Conservation (phyloP, 2,113 vertebrate species). For the Entelurus aequoreus region DNA sequence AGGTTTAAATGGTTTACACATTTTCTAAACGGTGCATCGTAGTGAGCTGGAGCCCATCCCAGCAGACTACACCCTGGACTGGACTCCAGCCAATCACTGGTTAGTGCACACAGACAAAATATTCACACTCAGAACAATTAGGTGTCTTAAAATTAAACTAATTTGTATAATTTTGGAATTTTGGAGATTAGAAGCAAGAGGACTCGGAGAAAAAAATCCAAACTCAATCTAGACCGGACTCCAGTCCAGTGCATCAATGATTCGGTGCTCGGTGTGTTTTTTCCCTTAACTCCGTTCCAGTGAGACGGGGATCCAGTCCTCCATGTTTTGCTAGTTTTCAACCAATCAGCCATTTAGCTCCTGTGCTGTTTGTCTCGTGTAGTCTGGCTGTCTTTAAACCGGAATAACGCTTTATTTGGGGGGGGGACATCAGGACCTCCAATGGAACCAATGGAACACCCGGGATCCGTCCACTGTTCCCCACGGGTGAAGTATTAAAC, state of each 20-base stretch:
- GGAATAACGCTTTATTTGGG: conserved; percentile 25
- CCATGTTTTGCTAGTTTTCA: conserved; percentile 45
- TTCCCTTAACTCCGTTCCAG: conserved; percentile 1
- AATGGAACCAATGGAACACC: conserved; percentile 34
- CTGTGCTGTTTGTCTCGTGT: conserved; percentile 32
- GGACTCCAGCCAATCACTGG: too few species aligned
- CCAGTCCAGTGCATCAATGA: conserved; percentile 28
- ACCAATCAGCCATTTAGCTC: conserved; percentile 60
- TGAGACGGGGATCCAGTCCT: neutral
- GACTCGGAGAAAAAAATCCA: neutral
- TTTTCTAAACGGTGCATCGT: too few species aligned
- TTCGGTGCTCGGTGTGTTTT: neutral
- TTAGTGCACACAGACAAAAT: too few species aligned
- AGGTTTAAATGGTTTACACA: too few species aligned
- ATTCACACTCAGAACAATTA: too few species aligned
- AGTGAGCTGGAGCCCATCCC: too few species aligned
- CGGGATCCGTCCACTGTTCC: conserved; percentile 5
- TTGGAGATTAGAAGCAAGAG: too few species aligned
- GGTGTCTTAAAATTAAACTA: too few species aligned
- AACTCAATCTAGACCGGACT: neutral
- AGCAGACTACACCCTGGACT: too few species aligned
- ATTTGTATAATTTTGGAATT: too few species aligned
- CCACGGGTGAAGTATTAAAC: conserved; percentile 15
- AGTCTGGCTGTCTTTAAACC: conserved; percentile 24
- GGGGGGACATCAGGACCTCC: conserved; percentile 4